Conservation (phyloP, 2,113 vertebrate genomes). For the Anser brachyrhynchus region DNA sequence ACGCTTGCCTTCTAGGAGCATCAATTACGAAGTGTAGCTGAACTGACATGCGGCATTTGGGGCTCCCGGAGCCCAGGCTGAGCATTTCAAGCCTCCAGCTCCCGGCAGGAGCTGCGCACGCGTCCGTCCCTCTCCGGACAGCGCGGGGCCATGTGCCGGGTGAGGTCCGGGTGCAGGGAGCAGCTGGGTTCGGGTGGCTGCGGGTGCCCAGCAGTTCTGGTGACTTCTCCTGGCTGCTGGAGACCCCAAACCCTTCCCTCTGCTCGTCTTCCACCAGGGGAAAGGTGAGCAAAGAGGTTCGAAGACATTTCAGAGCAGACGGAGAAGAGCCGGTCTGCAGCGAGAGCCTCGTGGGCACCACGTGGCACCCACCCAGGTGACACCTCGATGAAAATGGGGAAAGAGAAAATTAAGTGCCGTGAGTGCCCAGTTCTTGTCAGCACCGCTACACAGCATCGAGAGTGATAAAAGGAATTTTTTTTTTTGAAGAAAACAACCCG, state of each 20-base stretch:
- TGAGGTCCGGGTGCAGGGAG: background rate
- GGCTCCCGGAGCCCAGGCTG: background rate
- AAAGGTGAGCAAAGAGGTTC: too few relatives aligned
- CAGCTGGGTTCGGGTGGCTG: background rate
- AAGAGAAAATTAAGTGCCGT: background rate
- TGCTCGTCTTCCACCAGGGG: too few relatives aligned
- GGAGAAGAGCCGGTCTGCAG: too few relatives aligned
- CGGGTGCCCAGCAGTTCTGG: fast-evolving
- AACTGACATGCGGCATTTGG: background rate
- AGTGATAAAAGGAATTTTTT: background rate
- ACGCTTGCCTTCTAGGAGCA: background rate
- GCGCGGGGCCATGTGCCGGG: background rate
- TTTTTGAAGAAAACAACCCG: too few relatives aligned
- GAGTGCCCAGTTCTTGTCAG: background rate
- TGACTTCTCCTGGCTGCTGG: too few relatives aligned
- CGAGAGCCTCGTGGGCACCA: too few relatives aligned
- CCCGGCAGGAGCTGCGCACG: fast-evolving
- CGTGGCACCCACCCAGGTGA: background rate
- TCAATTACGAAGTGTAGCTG: background rate
- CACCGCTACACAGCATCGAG: fast-evolving
- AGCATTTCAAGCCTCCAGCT: background rate
- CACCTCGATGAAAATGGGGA: background rate
- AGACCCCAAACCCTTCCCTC: too few relatives aligned
- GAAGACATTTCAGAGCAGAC: too few relatives aligned
- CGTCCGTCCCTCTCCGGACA: background rate